A percentile compares a stretch with the other conserved stretches of the same genome.
These are phyloP conservation scores for Pygocentrus nattereri DNA, from an alignment of 2,797 vertebrate species.

Conservation along the genomic window DNA sequence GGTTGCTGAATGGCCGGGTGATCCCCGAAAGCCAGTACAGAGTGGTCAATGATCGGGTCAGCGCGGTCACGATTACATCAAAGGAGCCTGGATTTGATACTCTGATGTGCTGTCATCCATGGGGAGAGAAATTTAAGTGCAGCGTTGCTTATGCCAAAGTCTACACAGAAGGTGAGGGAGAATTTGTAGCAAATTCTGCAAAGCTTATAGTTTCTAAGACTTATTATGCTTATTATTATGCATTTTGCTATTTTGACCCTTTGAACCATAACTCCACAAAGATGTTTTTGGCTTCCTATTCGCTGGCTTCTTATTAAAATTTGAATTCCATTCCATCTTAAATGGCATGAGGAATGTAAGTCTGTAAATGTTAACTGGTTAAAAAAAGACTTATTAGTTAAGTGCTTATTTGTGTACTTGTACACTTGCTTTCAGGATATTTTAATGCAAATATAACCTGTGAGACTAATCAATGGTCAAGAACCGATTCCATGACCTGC, in stretches of 20 bases:
- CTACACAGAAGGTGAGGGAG: slow-evolving; percentile 85
- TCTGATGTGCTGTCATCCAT: slow-evolving; percentile 84
- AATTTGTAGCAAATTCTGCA: neutral
- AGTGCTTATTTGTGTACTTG: neutral
- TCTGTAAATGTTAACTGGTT: too few species aligned
- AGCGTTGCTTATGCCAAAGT: slow-evolving; percentile 86
- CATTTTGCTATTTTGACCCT: too few species aligned
- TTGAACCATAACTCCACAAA: too few species aligned
- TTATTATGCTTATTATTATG: neutral
- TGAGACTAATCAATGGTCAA: slow-evolving; percentile 84
- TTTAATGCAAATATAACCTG: slow-evolving; percentile 76
- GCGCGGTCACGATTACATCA: slow-evolving; percentile 84
- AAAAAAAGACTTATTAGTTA: too few species aligned
- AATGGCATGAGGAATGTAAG: too few species aligned
- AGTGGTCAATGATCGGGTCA: slow-evolving; percentile 79
- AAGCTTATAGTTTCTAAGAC: too few species aligned
- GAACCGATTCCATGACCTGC: slow-evolving; percentile 85
- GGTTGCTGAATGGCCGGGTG: slow-evolving; percentile 84
- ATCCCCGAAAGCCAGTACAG: slow-evolving; percentile 83
- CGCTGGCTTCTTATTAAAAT: too few species aligned
- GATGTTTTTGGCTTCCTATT: too few species aligned
- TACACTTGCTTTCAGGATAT: slow-evolving; percentile 42
- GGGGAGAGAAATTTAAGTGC: slow-evolving; percentile 68
- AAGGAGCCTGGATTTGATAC: slow-evolving; percentile 81
- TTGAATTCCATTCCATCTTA: too few species aligned